These are phyloP conservation scores for mouse (Mus musculus) DNA, from an alignment of 2,113 vertebrate genomes.

Conservation along the genomic window DNA sequence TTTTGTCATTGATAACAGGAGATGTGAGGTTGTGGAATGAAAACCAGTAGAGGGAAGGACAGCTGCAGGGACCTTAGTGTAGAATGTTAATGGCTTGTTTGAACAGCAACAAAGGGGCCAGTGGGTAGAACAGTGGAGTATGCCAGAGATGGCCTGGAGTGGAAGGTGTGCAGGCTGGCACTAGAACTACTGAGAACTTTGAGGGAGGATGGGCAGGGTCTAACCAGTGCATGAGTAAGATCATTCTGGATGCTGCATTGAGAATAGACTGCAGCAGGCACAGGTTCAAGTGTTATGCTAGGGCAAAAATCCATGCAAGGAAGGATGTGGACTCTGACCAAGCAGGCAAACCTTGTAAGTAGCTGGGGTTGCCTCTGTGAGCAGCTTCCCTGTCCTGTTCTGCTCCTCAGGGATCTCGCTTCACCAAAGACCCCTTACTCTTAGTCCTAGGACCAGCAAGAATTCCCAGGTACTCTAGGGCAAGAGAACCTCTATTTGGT, in stretches of 20 bases:
- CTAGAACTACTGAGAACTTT: background rate
- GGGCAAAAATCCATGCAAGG: background rate
- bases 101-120: background rate
- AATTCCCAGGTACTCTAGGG: background rate
- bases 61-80: background rate
- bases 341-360: background rate
- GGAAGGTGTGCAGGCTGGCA: rapidly evolving
- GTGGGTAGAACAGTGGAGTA: background rate
- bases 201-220: background rate
- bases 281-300: background rate
- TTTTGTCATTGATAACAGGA: background rate
- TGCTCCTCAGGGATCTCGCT: background rate
- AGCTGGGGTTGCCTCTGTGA: background rate
- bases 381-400: background rate
- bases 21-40: background rate
- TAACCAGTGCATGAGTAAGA: background rate
- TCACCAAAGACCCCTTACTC: background rate
- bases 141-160: background rate
- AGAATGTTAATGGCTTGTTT: background rate
- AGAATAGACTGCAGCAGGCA: background rate
- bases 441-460: background rate
- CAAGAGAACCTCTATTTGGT: background rate
- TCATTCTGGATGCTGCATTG: background rate
- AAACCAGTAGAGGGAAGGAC: background rate
- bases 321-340: rapidly evolving